Percentiles rank a stretch among this genome's conserved stretches.
Evolutionary conservation across 2,797 vertebrate species (phyloP).

Genomic region (Lithobates pipiens): DNA sequence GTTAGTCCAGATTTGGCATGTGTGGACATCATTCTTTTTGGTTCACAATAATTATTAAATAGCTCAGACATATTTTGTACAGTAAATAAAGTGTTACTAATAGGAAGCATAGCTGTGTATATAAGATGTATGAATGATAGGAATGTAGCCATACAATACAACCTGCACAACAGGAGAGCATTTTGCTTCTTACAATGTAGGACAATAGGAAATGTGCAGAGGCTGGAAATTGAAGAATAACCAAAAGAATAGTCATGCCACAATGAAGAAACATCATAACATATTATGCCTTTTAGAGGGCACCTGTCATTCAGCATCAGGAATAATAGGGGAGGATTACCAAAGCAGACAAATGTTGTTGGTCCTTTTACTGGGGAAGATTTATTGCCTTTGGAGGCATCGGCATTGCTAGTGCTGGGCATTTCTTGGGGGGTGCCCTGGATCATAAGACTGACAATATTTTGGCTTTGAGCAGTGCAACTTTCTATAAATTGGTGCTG

Average conservation of each 20-base stretch:
- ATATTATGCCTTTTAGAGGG: too few species aligned
- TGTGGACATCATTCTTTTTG: not conserved
- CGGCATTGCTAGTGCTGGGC: too few species aligned
- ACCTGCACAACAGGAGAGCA: conserved; percentile 27
- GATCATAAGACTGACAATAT: too few species aligned
- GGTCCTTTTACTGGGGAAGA: too few species aligned
- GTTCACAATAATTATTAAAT: conserved; percentile 34
- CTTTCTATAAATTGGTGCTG: too few species aligned
- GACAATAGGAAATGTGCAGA: conserved; percentile 45
- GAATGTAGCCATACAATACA: conserved; percentile 23
- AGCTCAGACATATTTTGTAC: conserved; percentile 21
- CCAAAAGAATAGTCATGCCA: not conserved
- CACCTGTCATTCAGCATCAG: too few species aligned
- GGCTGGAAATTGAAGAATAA: not conserved
- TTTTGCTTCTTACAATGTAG: not conserved
- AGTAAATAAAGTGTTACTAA: conserved; percentile 27
- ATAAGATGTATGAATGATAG: conserved; percentile 3
- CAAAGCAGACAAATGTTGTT: too few species aligned
- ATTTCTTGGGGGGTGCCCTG: too few species aligned
- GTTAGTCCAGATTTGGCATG: not conserved
- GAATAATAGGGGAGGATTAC: too few species aligned
- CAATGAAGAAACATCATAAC: not conserved
- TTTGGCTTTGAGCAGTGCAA: too few species aligned
- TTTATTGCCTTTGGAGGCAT: too few species aligned
- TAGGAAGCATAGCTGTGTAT: not conserved